Evolutionary conservation across 1,140 invertebrate genomes (phyloP).

Genomic region (Eupristina koningsbergeri): DNA sequence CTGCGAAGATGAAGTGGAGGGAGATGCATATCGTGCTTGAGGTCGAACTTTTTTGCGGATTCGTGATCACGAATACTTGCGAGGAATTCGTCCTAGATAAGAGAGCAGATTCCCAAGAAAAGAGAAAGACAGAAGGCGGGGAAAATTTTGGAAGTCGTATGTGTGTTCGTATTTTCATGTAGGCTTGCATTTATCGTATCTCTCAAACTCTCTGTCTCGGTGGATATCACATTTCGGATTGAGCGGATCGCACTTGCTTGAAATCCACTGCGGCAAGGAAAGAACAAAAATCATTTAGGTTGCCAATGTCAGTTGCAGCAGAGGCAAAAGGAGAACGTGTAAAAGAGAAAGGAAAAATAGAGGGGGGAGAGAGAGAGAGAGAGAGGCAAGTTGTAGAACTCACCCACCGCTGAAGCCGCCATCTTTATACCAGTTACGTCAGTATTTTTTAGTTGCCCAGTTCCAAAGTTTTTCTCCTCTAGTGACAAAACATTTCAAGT

Average conservation of each 20-base stretch:
- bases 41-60: background rate
- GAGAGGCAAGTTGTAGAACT: slow-evolving; percentile 5
- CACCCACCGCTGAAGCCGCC: slow-evolving; percentile 44
- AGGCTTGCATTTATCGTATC: background rate
- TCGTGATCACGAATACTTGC: background rate
- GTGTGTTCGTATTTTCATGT: background rate
- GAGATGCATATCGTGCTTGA: too few species aligned
- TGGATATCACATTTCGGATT: background rate
- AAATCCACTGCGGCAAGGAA: background rate
- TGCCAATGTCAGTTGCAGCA: background rate
- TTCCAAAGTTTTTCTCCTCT: slow-evolving; percentile 54
- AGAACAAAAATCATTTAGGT: background rate
- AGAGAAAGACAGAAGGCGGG: background rate
- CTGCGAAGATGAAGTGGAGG: too few species aligned
- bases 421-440: slow-evolving; percentile 68
- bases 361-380: slow-evolving; percentile 11
- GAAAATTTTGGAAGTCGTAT: background rate
- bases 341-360: slow-evolving; percentile 20
- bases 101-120: background rate
- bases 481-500: slow-evolving; percentile 72
- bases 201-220: slow-evolving; percentile 12
- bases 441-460: slow-evolving; percentile 67
- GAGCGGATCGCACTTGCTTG: background rate
- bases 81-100: background rate
- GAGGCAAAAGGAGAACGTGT: background rate